Percentiles rank a stretch among this genome's conserved stretches.
phyloP scores from a whole-genome alignment of 2,797 vertebrate species.

The Gallinago nigripennis region DNA sequence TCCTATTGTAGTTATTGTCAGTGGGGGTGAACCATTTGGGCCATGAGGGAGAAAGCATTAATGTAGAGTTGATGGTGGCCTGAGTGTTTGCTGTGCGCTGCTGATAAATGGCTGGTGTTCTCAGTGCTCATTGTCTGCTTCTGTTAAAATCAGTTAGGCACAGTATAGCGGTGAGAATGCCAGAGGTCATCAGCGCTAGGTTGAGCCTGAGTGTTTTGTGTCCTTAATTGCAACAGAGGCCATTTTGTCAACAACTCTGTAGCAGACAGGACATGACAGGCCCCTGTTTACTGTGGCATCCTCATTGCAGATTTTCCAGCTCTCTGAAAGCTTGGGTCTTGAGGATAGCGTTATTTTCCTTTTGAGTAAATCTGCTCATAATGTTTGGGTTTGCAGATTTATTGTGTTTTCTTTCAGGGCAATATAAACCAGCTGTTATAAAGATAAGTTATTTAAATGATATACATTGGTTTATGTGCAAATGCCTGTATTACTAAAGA shows the following conservation, averaged over 20 bases:
- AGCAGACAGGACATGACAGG: background rate
- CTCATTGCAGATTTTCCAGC: background rate
- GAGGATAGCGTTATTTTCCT: background rate
- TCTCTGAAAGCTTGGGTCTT: background rate
- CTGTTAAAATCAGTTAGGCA: background rate
- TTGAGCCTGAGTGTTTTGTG: fast-evolving
- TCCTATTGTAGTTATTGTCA: background rate
- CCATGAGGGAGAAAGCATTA: background rate
- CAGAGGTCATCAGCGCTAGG: background rate
- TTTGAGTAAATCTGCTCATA: background rate
- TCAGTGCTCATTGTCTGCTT: fast-evolving
- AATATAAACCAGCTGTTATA: background rate
- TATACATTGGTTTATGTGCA: background rate
- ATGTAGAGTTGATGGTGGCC: background rate
- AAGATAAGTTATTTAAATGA: background rate
- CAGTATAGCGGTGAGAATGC: background rate
- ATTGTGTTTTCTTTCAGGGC: background rate
- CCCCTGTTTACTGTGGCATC: background rate
- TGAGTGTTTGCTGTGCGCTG: background rate
- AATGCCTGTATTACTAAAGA: background rate
- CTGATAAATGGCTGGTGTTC: background rate
- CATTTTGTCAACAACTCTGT: background rate
- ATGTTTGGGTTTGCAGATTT: background rate
- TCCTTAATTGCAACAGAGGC: background rate
- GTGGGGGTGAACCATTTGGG: background rate